Conservation (phyloP, 2,797 vertebrate species). For the Orestias chungarensis region DNA sequence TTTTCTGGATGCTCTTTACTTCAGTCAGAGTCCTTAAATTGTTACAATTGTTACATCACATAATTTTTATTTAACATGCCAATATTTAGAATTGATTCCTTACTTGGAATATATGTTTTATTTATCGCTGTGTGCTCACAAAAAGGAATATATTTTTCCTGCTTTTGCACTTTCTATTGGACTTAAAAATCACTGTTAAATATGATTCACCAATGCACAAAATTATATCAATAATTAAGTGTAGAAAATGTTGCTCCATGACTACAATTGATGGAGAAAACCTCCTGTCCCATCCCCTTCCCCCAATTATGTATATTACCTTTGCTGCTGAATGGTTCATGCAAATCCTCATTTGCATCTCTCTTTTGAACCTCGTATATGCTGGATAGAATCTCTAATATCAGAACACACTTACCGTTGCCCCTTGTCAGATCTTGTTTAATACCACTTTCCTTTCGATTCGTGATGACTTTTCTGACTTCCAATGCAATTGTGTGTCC, state of each 20-base stretch:
- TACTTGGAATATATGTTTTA: slow-evolving; percentile 10
- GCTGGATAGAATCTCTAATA: slow-evolving; percentile 58
- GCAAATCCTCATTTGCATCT: slow-evolving; percentile 75
- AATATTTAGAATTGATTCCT: slow-evolving; percentile 77
- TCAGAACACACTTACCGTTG: slow-evolving; percentile 42
- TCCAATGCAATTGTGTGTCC: slow-evolving; percentile 5
- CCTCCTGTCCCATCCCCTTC: slow-evolving; percentile 26
- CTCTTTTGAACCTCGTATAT: slow-evolving; percentile 60
- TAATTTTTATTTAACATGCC: slow-evolving; percentile 71
- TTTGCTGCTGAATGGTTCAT: slow-evolving; percentile 70
- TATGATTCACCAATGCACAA: slow-evolving; percentile 40
- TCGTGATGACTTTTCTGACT: slow-evolving; percentile 34
- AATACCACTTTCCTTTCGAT: slow-evolving; percentile 62
- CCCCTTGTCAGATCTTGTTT: slow-evolving; percentile 67
- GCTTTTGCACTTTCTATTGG: slow-evolving; percentile 52
- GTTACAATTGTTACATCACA: slow-evolving; percentile 67
- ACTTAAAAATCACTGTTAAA: slow-evolving; percentile 75
- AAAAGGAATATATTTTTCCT: slow-evolving; percentile 39
- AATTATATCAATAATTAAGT: slow-evolving; percentile 75
- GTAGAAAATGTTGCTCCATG: slow-evolving; percentile 73
- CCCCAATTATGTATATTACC: slow-evolving; percentile 78
- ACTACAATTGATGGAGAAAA: slow-evolving; percentile 66
- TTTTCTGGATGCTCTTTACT: slow-evolving; percentile 59
- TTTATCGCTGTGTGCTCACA: background rate
- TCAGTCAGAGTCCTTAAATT: slow-evolving; percentile 57